Evolutionary conservation across 2,888 invertebrate genomes (phyloP).

Genomic region (Pediacus dermestoides): DNA sequence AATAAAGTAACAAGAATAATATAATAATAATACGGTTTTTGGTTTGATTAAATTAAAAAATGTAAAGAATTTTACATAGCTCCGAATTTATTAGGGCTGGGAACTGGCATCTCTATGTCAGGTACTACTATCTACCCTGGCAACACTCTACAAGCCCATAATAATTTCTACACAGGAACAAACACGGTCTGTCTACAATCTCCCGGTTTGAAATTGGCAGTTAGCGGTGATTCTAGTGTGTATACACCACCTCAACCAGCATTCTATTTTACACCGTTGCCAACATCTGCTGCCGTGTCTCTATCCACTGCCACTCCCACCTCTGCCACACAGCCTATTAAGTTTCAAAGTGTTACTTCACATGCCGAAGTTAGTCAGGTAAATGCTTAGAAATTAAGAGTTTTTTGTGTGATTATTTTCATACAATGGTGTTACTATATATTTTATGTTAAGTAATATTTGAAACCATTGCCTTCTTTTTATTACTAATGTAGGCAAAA

Average conservation of each 20-base stretch:
- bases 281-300: constrained; percentile 37
- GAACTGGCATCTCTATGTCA: constrained; percentile 49
- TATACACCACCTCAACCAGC: constrained; percentile 47
- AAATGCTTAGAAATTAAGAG: too few relatives aligned
- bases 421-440: too few relatives aligned
- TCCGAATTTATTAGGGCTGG: constrained; percentile 37
- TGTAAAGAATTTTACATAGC: too few relatives aligned
- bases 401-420: too few relatives aligned
- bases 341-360: constrained; percentile 50
- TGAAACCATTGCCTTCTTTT: too few relatives aligned
- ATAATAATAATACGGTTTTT: too few relatives aligned
- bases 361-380: constrained; percentile 58
- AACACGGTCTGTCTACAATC: constrained; percentile 38
- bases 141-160: constrained; percentile 49
- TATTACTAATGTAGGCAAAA: too few relatives aligned
- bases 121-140: constrained; percentile 46
- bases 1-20: too few relatives aligned
- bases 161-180: constrained; percentile 49
- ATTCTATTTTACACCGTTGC: constrained; percentile 52
- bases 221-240: constrained; percentile 3
- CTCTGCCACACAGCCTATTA: constrained; percentile 35
- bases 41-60: not conserved
- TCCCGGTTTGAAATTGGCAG: constrained; percentile 38
- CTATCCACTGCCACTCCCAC: constrained; percentile 44
- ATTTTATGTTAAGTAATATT: too few relatives aligned